Conservation (phyloP, 1,140 invertebrate genomes). For the Lepidurus packardi region DNA sequence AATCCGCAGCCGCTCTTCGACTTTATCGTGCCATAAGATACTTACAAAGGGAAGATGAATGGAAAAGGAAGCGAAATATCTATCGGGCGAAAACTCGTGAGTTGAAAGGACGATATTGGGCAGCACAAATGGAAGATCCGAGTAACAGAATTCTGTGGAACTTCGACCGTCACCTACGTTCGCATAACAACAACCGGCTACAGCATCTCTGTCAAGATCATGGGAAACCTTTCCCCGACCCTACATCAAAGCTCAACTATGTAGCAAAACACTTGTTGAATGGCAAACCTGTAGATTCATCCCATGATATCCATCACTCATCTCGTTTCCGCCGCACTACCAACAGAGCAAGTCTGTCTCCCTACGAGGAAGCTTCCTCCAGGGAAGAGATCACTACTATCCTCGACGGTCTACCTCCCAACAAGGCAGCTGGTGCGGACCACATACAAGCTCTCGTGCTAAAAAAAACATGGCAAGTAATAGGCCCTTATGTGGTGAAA, state of each 20-base stretch:
- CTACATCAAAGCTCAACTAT: too few species aligned
- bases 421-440: constrained; percentile 19
- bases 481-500: not conserved
- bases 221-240: not conserved
- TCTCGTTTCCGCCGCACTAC: too few species aligned
- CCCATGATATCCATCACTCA: too few species aligned
- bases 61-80: not conserved
- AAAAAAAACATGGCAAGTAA: not conserved
- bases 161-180: not conserved
- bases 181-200: not conserved
- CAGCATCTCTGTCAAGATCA: not conserved
- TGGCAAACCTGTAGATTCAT: too few species aligned
- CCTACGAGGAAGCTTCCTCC: not conserved
- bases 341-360: not conserved
- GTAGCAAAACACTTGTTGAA: too few species aligned
- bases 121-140: not conserved
- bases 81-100: not conserved
- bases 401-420: not conserved
- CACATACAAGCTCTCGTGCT: constrained; percentile 19
- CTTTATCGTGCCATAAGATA: not conserved
- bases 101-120: not conserved
- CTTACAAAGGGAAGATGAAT: not conserved
- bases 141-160: not conserved
- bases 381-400: not conserved
- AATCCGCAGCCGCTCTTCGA: not conserved